phyloP scores from a whole-genome alignment of 2,797 vertebrate genomes.

The Limosa lapponica region DNA sequence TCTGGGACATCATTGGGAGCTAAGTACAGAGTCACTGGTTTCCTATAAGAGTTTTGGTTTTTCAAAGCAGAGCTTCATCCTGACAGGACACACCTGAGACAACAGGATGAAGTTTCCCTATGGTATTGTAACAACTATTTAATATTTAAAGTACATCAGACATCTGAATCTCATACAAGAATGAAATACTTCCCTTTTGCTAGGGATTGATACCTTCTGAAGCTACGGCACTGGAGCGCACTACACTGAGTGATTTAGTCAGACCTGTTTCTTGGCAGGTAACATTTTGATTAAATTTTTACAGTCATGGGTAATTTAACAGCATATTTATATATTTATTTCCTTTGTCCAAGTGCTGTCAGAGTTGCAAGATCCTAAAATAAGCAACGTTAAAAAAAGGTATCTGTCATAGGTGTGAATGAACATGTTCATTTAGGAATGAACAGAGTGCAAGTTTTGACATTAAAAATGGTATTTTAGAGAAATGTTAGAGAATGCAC shows the following conservation, averaged over 20 bases:
- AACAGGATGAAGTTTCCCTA: neutral
- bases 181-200: neutral
- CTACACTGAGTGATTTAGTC: neutral
- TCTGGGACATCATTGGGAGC: neutral
- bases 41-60: neutral
- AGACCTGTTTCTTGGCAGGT: neutral
- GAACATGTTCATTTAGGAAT: neutral
- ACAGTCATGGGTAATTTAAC: neutral
- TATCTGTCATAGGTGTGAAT: neutral
- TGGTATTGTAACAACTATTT: neutral
- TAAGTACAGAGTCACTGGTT: neutral
- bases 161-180: neutral
- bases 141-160: neutral
- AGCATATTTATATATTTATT: neutral
- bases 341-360: neutral
- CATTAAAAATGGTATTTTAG: neutral
- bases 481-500: neutral
- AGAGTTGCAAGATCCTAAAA: neutral
- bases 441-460: neutral
- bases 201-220: neutral
- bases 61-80: neutral
- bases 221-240: neutral
- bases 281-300: conserved; percentile 25
- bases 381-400: neutral
- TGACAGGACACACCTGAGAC: rapidly evolving